Conservation (phyloP, 2,888 invertebrate species). For the Sphinx pinastri region DNA sequence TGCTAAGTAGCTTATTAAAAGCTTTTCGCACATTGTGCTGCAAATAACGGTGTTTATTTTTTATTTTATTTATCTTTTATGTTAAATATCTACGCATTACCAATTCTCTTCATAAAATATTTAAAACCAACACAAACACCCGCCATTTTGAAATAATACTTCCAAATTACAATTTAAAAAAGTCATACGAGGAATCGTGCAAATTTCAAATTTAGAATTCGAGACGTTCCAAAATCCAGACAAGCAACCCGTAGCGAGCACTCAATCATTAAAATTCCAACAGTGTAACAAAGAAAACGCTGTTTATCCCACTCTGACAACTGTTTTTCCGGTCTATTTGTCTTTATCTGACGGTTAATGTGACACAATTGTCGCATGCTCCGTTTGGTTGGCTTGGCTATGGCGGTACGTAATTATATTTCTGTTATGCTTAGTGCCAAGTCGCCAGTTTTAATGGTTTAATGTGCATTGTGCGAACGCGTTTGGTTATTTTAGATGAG, state of each 20-base stretch:
- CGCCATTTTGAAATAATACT: background rate
- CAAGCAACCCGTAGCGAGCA: conserved; percentile 31
- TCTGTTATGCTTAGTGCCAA: conserved; percentile 45
- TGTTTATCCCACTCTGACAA: conserved; percentile 73
- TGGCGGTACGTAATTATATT: conserved; percentile 53
- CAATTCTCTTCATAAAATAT: background rate
- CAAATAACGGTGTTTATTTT: background rate
- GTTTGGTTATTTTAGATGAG: conserved; percentile 26
- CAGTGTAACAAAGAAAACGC: conserved; percentile 63
- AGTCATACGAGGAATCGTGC: background rate
- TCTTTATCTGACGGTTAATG: conserved; percentile 79
- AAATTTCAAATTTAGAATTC: conserved; percentile 13
- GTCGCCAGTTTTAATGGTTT: conserved; percentile 26
- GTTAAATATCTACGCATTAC: background rate
- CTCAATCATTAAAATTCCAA: conserved; percentile 79
- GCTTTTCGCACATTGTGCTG: background rate
- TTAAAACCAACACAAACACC: background rate
- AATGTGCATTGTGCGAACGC: conserved; percentile 34
- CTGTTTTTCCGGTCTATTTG: conserved; percentile 81
- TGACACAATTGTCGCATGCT: conserved; percentile 78
- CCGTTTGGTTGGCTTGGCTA: conserved; percentile 70
- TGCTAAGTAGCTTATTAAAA: conserved; percentile 9
- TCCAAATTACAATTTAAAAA: background rate
- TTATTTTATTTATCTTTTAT: background rate
- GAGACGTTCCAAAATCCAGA: conserved; percentile 14